These are phyloP conservation scores for Leuciscus idus DNA, from an alignment of 2,113 vertebrate genomes.

Conservation along the genomic window DNA sequence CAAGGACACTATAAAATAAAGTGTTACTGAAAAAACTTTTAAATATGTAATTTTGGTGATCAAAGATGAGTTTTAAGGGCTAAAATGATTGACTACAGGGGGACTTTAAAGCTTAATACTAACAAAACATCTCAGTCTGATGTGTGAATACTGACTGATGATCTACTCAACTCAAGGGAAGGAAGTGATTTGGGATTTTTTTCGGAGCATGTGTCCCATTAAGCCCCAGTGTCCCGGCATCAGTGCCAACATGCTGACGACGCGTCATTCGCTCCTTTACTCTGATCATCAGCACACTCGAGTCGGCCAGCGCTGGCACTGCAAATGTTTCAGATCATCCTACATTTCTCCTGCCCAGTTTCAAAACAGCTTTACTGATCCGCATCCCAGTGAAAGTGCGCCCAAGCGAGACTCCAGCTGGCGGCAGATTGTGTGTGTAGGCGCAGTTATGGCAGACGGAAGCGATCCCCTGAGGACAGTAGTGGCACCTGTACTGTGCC, in stretches of 20 bases:
- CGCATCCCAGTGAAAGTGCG: not conserved
- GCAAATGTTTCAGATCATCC: not conserved
- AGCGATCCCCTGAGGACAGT: constrained; percentile 61
- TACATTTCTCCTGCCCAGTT: not conserved
- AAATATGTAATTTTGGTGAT: too few relatives aligned
- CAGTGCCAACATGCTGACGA: not conserved
- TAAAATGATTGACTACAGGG: too few relatives aligned
- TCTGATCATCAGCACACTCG: constrained; percentile 2
- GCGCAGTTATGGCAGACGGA: constrained; percentile 65
- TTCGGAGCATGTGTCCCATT: not conserved
- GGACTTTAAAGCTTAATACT: too few relatives aligned
- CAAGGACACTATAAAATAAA: too few relatives aligned
- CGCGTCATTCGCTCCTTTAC: not conserved
- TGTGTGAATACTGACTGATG: constrained; percentile 40
- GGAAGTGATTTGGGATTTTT: constrained; percentile 6
- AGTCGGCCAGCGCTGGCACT: not conserved
- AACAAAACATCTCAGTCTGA: not conserved
- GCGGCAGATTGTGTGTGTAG: constrained; percentile 75
- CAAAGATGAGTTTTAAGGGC: too few relatives aligned
- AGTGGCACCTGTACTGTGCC: constrained; percentile 52
- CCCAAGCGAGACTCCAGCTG: constrained; percentile 38
- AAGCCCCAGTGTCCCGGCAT: constrained; percentile 12
- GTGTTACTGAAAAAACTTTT: too few relatives aligned
- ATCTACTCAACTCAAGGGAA: constrained; percentile 62
- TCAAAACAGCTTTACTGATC: not conserved